Evolutionary conservation across 1,140 invertebrate genomes (phyloP).

Genomic region (Eumeta japonica): DNA sequence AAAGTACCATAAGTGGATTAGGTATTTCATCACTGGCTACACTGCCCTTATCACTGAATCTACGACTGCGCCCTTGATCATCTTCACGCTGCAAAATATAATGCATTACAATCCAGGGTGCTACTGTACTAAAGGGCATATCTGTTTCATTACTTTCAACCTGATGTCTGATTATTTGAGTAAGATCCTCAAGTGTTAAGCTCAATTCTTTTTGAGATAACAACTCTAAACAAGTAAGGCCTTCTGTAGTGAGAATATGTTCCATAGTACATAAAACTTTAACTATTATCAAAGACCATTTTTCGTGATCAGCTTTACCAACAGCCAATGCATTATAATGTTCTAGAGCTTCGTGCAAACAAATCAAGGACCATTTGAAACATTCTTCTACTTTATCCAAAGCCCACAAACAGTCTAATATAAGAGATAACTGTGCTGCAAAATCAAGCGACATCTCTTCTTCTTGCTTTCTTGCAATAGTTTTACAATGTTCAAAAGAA

Average conservation of each 20-base stretch:
- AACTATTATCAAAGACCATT: slow-evolving; percentile 66
- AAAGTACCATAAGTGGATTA: slow-evolving; percentile 74
- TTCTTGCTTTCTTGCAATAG: slow-evolving; percentile 38
- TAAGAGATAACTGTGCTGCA: slow-evolving; percentile 59
- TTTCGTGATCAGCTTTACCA: slow-evolving; percentile 57
- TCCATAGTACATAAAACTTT: slow-evolving; percentile 69
- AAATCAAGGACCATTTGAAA: slow-evolving; percentile 73
- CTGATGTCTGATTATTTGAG: slow-evolving; percentile 72
- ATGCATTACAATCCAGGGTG: slow-evolving; percentile 84
- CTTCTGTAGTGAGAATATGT: slow-evolving; percentile 63
- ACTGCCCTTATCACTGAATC: slow-evolving; percentile 47
- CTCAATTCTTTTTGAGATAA: slow-evolving; percentile 58
- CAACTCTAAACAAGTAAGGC: slow-evolving; percentile 49
- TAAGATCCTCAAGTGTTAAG: slow-evolving; percentile 73
- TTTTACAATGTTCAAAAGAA: slow-evolving; percentile 60
- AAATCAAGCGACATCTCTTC: slow-evolving; percentile 54
- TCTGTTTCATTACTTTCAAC: slow-evolving; percentile 65
- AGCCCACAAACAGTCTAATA: slow-evolving; percentile 73
- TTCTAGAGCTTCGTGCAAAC: slow-evolving; percentile 64
- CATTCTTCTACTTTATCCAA: slow-evolving; percentile 62
- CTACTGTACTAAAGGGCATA: slow-evolving; percentile 69
- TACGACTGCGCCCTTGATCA: slow-evolving; percentile 41
- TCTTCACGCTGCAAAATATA: slow-evolving; percentile 69
- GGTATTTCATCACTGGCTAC: slow-evolving; percentile 64
- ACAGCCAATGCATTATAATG: slow-evolving; percentile 58